A percentile compares a stretch with the other conserved stretches of the same genome.
Evolutionary conservation across 2,888 invertebrate species (phyloP).

Genomic region (Eupithecia vulgata): DNA sequence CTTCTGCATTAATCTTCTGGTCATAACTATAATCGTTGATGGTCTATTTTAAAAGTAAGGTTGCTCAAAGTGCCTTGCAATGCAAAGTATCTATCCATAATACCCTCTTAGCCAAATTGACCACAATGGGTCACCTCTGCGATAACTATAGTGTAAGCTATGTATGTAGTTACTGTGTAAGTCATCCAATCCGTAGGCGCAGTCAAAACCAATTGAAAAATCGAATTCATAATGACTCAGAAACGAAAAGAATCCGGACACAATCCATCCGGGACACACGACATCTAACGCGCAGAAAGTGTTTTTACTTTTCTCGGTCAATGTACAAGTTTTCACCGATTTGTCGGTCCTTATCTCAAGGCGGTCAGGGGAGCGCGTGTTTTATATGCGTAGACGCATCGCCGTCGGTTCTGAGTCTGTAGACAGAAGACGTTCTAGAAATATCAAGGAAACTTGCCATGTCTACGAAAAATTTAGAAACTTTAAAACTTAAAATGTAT

Average conservation of each 20-base stretch:
- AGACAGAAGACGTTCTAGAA: slow-evolving; percentile 26
- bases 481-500: neutral
- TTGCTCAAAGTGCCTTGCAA: neutral
- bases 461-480: neutral
- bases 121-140: neutral
- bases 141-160: neutral
- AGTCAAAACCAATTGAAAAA: neutral
- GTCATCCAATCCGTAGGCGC: neutral
- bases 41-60: neutral
- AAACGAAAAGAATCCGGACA: slow-evolving; percentile 45
- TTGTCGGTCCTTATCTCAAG: slow-evolving; percentile 68
- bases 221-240: slow-evolving; percentile 6
- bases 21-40: neutral
- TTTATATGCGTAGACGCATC: slow-evolving; percentile 53
- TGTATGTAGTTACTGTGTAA: neutral
- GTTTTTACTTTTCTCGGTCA: slow-evolving; percentile 73
- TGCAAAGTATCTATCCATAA: neutral
- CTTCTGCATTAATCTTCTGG: neutral
- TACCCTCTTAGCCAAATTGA: neutral
- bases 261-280: slow-evolving; percentile 39
- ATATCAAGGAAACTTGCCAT: slow-evolving; percentile 6
- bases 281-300: slow-evolving; percentile 63
- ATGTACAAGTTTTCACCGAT: slow-evolving; percentile 70
- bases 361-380: slow-evolving; percentile 67
- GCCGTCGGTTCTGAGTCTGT: slow-evolving; percentile 35